Evolutionary conservation across 1,140 invertebrate genomes (phyloP).

Genomic region (Panulirus ornatus): DNA sequence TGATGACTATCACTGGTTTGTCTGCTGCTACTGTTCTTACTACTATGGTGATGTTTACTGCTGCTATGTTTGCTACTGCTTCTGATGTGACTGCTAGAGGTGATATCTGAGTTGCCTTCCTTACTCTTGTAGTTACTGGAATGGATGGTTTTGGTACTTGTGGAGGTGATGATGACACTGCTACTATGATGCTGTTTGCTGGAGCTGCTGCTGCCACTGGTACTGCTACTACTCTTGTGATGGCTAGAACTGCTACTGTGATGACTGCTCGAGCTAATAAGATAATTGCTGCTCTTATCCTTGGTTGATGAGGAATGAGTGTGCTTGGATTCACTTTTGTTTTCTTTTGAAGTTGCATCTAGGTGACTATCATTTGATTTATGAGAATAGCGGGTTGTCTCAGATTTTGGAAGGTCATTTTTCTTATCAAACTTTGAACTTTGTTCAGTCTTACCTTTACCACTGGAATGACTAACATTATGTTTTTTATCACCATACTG

Average conservation of each 20-base stretch:
- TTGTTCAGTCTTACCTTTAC: neutral
- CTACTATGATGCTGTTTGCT: conserved; percentile 7
- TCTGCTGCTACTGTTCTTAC: conserved; percentile 22
- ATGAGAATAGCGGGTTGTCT: neutral
- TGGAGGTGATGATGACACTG: neutral
- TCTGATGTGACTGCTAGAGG: conserved; percentile 15
- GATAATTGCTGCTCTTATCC: conserved; percentile 19
- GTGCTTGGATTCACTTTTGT: conserved; percentile 35
- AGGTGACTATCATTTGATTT: neutral
- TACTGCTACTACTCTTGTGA: conserved; percentile 39
- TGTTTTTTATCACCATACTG: too few species aligned
- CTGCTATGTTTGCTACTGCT: conserved; percentile 20
- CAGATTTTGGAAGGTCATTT: neutral
- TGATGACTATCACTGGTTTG: conserved; percentile 6
- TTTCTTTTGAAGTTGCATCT: neutral
- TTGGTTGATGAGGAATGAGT: conserved; percentile 51
- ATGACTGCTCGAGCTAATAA: neutral
- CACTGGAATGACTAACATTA: neutral
- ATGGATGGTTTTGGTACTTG: neutral
- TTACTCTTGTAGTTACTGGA: conserved; percentile 3
- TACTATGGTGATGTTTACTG: conserved; percentile 17
- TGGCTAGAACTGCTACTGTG: neutral
- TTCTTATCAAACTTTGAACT: neutral
- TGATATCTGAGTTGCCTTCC: neutral
- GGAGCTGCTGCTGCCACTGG: neutral